phyloP scores from a whole-genome alignment of 2,797 vertebrate genomes.

The Synanceia verrucosa region DNA sequence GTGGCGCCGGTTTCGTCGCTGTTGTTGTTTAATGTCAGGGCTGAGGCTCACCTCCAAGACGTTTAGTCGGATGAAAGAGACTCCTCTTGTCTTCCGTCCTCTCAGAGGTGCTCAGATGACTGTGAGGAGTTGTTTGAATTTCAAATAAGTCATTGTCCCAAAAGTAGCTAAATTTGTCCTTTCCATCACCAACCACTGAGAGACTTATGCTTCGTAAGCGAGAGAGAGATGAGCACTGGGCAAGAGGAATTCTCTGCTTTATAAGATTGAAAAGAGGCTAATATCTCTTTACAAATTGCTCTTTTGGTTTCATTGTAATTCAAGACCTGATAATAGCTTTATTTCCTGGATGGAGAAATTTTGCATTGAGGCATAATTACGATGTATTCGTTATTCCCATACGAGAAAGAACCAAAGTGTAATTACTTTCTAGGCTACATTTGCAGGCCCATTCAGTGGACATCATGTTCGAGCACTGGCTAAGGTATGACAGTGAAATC shows the following conservation, averaged over 20 bases:
- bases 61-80: slow-evolving; percentile 65
- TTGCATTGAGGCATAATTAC: slow-evolving; percentile 68
- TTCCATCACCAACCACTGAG: slow-evolving; percentile 72
- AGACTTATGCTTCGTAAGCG: slow-evolving; percentile 62
- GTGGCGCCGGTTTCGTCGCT: slow-evolving; percentile 44
- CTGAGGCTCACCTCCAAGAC: slow-evolving; percentile 61
- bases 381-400: slow-evolving; percentile 62
- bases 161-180: slow-evolving; percentile 76
- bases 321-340: slow-evolving; percentile 71
- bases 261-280: slow-evolving; percentile 68
- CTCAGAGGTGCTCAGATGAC: slow-evolving; percentile 57
- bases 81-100: slow-evolving; percentile 63
- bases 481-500: slow-evolving; percentile 63
- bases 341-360: slow-evolving; percentile 68
- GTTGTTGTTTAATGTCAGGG: slow-evolving; percentile 67
- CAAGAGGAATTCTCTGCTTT: slow-evolving; percentile 71
- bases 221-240: slow-evolving; percentile 65
- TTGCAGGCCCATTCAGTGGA: slow-evolving; percentile 50
- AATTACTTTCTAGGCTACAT: slow-evolving; percentile 70
- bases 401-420: slow-evolving; percentile 59
- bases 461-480: slow-evolving; percentile 41
- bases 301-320: slow-evolving; percentile 73
- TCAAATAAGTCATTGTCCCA: slow-evolving; percentile 75
- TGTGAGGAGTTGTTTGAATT: slow-evolving; percentile 77
- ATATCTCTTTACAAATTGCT: slow-evolving; percentile 76